Base-by-base conservation (phyloP, 1,140 invertebrate genomes). In the Drosophila mauritiana region DNA sequence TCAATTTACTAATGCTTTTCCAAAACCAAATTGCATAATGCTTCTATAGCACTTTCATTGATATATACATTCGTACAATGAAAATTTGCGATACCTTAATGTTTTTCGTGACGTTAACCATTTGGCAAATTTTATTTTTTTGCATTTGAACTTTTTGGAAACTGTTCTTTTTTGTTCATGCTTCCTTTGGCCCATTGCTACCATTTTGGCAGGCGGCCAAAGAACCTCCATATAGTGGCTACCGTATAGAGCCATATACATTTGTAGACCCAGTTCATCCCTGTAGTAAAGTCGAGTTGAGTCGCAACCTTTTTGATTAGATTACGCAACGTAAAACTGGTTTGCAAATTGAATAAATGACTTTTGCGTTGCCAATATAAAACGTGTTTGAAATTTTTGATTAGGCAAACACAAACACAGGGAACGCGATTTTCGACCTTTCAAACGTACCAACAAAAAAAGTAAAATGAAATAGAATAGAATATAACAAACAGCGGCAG, bases 321-420 rank as follows among this genome's bases (percentile, higher is more conserved):
- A 88, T 89, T 89, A 89, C 84, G 84, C 84, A 84, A 89, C 80
- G 80, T 80, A 80, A 89, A 89, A 89, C 84, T 89, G 84, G 84
- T 89, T 89, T 74, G 84, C 84, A 89, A 89, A 89, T 89, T 89
- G 84, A 89, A 89, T 89, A 89, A 89, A 89, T 89, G 84, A 89
- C 84, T 89, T 88, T 89, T 89, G 84, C 80, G 84, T 84, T 89
- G 84, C 84, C 84, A 89, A 89, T 89, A 89, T 89, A 89, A 89
- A 89, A 89, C 84, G 84, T 89, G 84, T 84, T 84, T 89, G 80
- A 82, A 78, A 89, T 89, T 86, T 89, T 89, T 89, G 84, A 89
- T 89, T 89, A 89, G 84, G 59, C 39, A 45, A 46, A 63, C 58
- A 80, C 85, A 82, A 61, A 70, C 65, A 68, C 46, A 52, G 52